These are phyloP conservation scores for Scopus umbretta DNA, from an alignment of 2,113 vertebrate species.

Conservation along the genomic window DNA sequence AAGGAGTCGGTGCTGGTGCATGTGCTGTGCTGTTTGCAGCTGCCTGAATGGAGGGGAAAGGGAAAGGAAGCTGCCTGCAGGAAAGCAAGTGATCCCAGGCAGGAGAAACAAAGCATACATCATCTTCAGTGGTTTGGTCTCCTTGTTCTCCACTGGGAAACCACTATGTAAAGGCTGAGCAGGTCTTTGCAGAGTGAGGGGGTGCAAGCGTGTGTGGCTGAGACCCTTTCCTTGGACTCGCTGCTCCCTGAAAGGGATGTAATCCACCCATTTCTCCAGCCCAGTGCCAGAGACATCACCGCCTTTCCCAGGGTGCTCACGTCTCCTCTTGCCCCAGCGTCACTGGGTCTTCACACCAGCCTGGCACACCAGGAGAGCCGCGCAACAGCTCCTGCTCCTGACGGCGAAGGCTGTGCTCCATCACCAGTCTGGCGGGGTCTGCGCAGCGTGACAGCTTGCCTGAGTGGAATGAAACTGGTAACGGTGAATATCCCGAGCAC, in stretches of 20 bases:
- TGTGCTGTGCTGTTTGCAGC: background rate
- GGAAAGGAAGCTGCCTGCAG: background rate
- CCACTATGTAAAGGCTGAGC: background rate
- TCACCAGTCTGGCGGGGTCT: background rate
- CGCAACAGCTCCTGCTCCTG: rapidly evolving
- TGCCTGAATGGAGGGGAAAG: background rate
- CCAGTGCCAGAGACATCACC: background rate
- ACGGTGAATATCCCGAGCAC: background rate
- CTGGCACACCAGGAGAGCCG: rapidly evolving
- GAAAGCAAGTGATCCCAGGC: background rate
- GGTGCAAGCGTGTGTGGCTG: background rate
- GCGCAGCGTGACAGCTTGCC: background rate
- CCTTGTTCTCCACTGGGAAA: background rate
- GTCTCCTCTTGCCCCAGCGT: background rate
- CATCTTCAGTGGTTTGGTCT: background rate
- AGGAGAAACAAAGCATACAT: background rate
- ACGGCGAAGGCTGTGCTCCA: background rate
- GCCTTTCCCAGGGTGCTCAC: background rate
- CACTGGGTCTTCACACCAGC: background rate
- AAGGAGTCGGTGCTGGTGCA: background rate
- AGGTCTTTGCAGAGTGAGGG: background rate
- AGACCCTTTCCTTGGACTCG: background rate
- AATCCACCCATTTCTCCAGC: background rate
- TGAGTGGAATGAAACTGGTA: background rate
- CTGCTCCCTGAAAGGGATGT: background rate